These are phyloP conservation scores for Spinus pinus DNA, from an alignment of 2,797 vertebrate genomes.

Conservation along the genomic window DNA sequence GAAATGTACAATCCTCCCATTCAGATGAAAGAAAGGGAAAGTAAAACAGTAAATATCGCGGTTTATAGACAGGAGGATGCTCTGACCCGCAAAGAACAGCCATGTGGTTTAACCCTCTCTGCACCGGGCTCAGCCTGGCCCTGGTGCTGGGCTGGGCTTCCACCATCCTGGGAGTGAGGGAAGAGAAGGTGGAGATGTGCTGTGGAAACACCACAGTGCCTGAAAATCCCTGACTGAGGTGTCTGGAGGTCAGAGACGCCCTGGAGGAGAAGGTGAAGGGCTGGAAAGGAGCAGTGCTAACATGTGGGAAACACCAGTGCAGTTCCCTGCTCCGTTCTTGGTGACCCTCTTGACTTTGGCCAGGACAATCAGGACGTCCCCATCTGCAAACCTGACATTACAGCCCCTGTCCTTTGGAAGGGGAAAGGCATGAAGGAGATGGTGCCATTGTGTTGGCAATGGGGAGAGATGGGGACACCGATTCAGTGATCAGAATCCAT, in stretches of 20 bases:
- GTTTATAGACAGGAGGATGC: slow-evolving; percentile 49
- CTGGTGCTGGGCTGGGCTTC: rapidly evolving
- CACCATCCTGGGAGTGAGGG: rapidly evolving
- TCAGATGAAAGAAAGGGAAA: slow-evolving; percentile 72
- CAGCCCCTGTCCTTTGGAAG: not conserved
- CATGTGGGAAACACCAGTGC: rapidly evolving
- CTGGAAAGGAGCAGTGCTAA: not conserved
- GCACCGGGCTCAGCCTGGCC: not conserved
- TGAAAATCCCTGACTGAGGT: rapidly evolving
- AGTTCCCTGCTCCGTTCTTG: rapidly evolving
- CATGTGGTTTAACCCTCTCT: slow-evolving; percentile 40
- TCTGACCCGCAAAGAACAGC: slow-evolving; percentile 55
- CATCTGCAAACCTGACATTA: not conserved
- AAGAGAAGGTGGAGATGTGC: not conserved
- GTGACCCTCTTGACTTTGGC: not conserved
- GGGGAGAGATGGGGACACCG: too few species aligned
- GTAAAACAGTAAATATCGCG: slow-evolving; percentile 67
- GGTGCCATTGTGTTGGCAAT: not conserved
- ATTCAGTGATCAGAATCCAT: too few species aligned
- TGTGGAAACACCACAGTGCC: not conserved
- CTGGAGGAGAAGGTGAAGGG: not conserved
- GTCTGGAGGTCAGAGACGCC: not conserved
- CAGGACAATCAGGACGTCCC: not conserved
- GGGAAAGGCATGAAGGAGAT: not conserved
- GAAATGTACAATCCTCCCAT: slow-evolving; percentile 68